phyloP scores from a whole-genome alignment of 2,113 vertebrate genomes.

The Sander vitreus region DNA sequence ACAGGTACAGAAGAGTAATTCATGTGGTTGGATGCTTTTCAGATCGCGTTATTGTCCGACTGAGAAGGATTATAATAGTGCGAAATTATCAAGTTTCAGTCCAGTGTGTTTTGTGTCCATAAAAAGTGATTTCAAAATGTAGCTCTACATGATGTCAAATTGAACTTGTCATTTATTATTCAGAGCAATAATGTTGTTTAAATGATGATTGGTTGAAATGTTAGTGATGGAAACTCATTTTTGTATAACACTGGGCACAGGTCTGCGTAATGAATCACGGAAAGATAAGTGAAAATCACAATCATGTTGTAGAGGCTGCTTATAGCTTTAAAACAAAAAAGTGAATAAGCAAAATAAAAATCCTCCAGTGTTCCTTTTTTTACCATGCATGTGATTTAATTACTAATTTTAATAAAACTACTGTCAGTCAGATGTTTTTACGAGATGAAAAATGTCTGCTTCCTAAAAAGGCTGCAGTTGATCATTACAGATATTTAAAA shows the following conservation, averaged over 20 bases:
- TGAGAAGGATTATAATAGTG: neutral
- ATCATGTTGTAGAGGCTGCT: neutral
- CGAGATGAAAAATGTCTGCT: slow-evolving; percentile 3
- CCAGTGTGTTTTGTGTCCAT: neutral
- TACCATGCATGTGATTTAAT: neutral
- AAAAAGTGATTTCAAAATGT: neutral
- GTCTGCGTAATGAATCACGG: neutral
- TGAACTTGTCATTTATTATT: neutral
- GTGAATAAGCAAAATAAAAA: neutral
- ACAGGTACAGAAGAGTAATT: slow-evolving; percentile 85
- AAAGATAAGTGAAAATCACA: neutral
- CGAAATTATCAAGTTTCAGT: neutral
- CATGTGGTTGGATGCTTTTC: neutral
- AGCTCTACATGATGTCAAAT: neutral
- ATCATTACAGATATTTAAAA: neutral
- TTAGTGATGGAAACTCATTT: neutral
- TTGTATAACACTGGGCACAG: neutral
- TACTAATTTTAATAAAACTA: neutral
- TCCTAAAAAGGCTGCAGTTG: neutral
- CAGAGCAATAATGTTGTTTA: neutral
- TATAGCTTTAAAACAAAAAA: neutral
- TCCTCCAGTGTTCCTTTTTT: too few species aligned
- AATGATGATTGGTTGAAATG: neutral
- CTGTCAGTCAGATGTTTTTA: neutral
- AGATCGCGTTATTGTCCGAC: neutral